Conservation (phyloP, 2,888 invertebrate genomes). For the Heteromyza rotundicornis region DNA sequence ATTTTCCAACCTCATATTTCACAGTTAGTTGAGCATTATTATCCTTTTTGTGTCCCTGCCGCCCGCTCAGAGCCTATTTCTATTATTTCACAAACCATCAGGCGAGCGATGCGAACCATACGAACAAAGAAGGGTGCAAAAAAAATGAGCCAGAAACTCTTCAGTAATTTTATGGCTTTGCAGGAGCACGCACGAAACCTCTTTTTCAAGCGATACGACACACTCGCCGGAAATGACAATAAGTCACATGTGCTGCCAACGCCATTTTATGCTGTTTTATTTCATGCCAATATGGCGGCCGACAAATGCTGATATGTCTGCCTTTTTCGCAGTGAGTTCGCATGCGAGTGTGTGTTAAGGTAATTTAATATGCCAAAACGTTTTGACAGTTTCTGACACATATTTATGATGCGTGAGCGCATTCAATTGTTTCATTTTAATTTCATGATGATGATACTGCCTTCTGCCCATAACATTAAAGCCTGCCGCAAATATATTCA, state of each 20-base stretch:
- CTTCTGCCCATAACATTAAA: no score
- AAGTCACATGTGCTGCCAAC: background rate
- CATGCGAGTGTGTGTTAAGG: background rate
- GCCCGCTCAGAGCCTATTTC: no score
- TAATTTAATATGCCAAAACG: conserved; percentile 7
- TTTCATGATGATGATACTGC: no score
- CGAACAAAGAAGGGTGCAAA: no score
- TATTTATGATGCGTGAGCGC: background rate
- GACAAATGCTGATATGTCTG: background rate
- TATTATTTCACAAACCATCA: no score
- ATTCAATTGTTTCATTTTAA: conserved; percentile 1
- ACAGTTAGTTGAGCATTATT: background rate
- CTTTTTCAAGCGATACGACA: background rate
- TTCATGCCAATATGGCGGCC: background rate
- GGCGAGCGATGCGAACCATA: no score
- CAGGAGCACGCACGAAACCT: background rate
- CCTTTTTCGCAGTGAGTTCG: background rate
- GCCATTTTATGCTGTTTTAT: background rate
- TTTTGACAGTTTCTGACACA: conserved; percentile 2
- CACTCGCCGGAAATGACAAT: background rate
- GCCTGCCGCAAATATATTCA: no score
- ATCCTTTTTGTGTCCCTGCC: no score
- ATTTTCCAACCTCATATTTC: background rate
- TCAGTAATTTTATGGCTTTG: no score
- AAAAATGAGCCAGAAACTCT: no score